Conservation (phyloP, 2,888 invertebrate genomes). For the Tiphia femorata region DNA sequence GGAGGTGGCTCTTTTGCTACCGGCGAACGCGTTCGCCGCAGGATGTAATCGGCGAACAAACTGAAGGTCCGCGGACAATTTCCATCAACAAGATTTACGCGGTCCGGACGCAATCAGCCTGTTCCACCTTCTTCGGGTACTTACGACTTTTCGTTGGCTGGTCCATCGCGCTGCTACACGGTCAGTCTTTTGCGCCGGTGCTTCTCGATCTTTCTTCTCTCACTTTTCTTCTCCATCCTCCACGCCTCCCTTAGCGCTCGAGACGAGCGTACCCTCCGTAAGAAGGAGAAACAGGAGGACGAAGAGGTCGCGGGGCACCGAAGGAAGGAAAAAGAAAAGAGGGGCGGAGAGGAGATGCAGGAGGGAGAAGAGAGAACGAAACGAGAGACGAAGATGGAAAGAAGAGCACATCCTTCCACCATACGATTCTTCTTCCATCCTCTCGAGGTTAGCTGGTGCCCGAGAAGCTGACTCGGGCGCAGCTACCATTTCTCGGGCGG, state of each 20-base stretch:
- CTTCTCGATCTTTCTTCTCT: constrained; percentile 7
- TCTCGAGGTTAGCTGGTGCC: constrained; percentile 41
- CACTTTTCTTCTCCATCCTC: constrained; percentile 10
- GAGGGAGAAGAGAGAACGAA: constrained; percentile 8
- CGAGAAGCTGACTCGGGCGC: constrained; percentile 57
- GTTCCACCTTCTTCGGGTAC: constrained; percentile 32
- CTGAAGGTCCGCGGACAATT: constrained; percentile 62
- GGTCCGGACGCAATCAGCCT: constrained; percentile 61
- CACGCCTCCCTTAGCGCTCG: constrained; percentile 14
- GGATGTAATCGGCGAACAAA: constrained; percentile 63
- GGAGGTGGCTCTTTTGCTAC: constrained; percentile 51
- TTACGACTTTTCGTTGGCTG: constrained; percentile 9
- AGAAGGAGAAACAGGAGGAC: neutral
- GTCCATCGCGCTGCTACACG: constrained; percentile 17
- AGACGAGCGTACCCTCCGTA: neutral
- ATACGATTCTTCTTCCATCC: constrained; percentile 45
- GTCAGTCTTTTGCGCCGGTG: constrained; percentile 13
- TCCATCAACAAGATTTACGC: constrained; percentile 65
- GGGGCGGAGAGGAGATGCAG: constrained; percentile 7
- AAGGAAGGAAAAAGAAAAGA: constrained; percentile 19
- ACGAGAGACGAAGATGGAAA: constrained; percentile 24
- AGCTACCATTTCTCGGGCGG: constrained; percentile 68
- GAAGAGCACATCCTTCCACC: constrained; percentile 13
- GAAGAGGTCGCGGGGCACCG: neutral
- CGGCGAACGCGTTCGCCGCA: constrained; percentile 59